Conservation (phyloP, 2,113 vertebrate species). For the Eptatretus burgeri region DNA sequence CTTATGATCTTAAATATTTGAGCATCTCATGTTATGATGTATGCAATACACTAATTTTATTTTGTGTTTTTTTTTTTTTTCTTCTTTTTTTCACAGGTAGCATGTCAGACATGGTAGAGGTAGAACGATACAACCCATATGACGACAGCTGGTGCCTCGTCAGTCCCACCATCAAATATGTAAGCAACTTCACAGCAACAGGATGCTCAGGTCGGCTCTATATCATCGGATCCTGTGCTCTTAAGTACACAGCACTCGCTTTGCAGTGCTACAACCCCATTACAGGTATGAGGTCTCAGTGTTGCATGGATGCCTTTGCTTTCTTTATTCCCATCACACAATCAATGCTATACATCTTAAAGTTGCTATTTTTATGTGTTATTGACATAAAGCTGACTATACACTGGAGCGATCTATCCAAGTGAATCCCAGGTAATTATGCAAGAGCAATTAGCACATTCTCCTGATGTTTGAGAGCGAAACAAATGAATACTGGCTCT, state of each 20-base stretch:
- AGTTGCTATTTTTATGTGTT: not conserved
- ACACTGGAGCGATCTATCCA: no score
- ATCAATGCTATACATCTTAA: not conserved
- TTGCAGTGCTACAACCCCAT: constrained; percentile 82
- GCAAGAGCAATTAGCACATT: no score
- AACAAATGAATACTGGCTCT: no score
- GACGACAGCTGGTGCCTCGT: constrained; percentile 36
- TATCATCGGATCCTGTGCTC: constrained; percentile 65
- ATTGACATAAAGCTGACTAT: no score
- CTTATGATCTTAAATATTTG: no score
- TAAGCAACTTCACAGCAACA: constrained; percentile 56
- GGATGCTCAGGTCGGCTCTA: constrained; percentile 54
- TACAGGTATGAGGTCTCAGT: constrained; percentile 27
- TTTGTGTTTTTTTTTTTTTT: no score
- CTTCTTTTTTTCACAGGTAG: constrained; percentile 27
- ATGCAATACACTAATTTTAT: no score
- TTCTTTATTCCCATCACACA: no score
- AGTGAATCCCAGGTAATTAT: no score
- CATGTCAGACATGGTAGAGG: constrained; percentile 31
- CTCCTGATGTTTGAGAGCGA: no score
- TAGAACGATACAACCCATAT: constrained; percentile 70
- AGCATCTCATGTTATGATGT: no score
- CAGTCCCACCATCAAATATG: constrained; percentile 47
- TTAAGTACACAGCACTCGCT: constrained; percentile 70
- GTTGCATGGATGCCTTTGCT: no score